These are phyloP conservation scores for Bombyx huttoni DNA, from an alignment of 2,888 invertebrate genomes.

Conservation along the genomic window DNA sequence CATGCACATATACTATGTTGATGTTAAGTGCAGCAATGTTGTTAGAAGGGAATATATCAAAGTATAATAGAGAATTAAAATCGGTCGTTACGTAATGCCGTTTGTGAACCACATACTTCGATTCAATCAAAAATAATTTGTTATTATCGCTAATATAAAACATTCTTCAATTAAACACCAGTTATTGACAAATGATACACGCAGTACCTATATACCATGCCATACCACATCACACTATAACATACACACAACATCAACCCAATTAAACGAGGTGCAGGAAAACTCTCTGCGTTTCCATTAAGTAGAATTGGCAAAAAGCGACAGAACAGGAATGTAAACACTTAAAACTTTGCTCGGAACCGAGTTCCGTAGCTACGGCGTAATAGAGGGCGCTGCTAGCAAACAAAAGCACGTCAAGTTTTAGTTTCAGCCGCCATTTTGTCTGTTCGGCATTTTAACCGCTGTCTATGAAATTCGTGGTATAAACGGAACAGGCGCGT, in stretches of 20 bases:
- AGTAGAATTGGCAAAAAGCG: slow-evolving; percentile 66
- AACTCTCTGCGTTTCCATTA: slow-evolving; percentile 55
- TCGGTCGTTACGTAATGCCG: too few relatives aligned
- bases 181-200: slow-evolving; percentile 42
- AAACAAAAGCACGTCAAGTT: slow-evolving; percentile 57
- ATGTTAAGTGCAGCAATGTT: too few relatives aligned
- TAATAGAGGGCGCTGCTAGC: slow-evolving; percentile 55
- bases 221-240: too few relatives aligned
- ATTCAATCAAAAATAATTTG: too few relatives aligned
- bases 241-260: slow-evolving; percentile 19
- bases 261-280: slow-evolving; percentile 56
- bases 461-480: slow-evolving; percentile 37
- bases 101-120: too few relatives aligned
- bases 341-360: slow-evolving; percentile 60
- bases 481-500: slow-evolving; percentile 39
- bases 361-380: slow-evolving; percentile 38
- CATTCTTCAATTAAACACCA: too few relatives aligned
- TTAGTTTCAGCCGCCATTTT: slow-evolving; percentile 47
- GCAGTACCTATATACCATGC: too few relatives aligned
- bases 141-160: too few relatives aligned
- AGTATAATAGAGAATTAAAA: too few relatives aligned
- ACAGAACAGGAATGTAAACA: slow-evolving; percentile 67
- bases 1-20: too few relatives aligned
- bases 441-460: slow-evolving; percentile 49
- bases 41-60: too few relatives aligned